Base-by-base conservation (phyloP, 2,888 invertebrate species). In the Poecilobothrus nobilitatus region DNA sequence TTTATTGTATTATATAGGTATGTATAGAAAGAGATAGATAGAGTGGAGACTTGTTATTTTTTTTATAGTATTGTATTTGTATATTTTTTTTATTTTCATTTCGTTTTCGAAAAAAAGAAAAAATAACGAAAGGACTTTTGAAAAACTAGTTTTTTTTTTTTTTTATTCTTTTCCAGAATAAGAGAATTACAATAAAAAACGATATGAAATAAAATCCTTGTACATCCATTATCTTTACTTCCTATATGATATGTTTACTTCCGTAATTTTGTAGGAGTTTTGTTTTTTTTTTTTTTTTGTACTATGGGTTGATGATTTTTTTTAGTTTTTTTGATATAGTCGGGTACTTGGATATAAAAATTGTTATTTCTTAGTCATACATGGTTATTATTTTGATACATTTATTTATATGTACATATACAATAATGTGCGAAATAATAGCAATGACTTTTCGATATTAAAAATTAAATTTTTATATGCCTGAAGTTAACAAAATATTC, bases 221-320 rank as follows among this genome's bases (percentile, higher is more conserved):
- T 53, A 53, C 53, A 53, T 53, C 53, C 15, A 53, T 53, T 53
- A 53, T 53, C 18, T 15, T 53, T 53, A 53, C 53, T 53, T 53
- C 53, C 53, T 53, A 53, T 53, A 18, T 53, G 53, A 53, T 53
- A 53, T 53, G 53, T 53, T 53, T 53, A 53, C 53, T 53, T 53
- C 53, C 53, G 53, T 53, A 18, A 53, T 53, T 53, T 18, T 15
- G 53, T 53, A 53, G 7, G 18, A 53, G 53, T 53, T 18, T 53
- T 18, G 7, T 9, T 18, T 37, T 10, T 10, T 37, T 37, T 37
- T 53, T 18, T 53, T 53, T 53, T 41, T 3, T 41, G 41, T 15
- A 41, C 15, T 5, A 12, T 12, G 41, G 7, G 41, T 41, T 41
- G 41, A 41, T 41, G 7, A 6, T 41, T 41, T 41, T 41, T 9